phyloP scores from a whole-genome alignment of 1,140 invertebrate genomes.

The Watersipora subatra region DNA sequence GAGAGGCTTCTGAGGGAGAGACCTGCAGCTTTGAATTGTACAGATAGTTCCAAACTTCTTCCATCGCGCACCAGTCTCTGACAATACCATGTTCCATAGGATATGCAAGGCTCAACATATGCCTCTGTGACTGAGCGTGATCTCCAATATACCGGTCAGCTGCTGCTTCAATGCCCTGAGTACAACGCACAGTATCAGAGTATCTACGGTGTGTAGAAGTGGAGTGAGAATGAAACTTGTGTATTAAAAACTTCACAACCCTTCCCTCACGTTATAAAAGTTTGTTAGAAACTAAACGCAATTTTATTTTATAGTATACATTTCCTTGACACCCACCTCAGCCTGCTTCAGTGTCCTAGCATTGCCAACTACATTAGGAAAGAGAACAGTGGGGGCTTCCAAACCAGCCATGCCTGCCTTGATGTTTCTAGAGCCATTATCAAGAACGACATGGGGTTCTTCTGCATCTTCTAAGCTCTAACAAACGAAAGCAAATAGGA shows the following conservation, averaged over 20 bases:
- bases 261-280: no score
- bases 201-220: no score
- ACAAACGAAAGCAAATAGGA: no score
- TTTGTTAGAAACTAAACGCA: no score
- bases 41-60: conserved; percentile 14
- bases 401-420: not conserved
- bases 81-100: conserved; percentile 71
- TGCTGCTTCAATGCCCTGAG: no score
- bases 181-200: no score
- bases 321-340: no score
- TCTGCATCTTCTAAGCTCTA: no score
- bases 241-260: no score
- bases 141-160: conserved; percentile 92
- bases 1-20: conserved; percentile 21
- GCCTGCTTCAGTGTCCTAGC: no score
- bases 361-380: not conserved
- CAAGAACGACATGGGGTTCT: not conserved
- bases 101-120: conserved; percentile 16
- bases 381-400: not conserved
- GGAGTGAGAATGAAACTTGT: no score
- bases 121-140: conserved; percentile 82
- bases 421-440: not conserved
- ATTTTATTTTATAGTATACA: no score
- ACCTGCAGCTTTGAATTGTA: conserved; percentile 59
- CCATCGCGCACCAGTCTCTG: conserved; percentile 79